A percentile compares a stretch with the other conserved stretches of the same genome.
phyloP scores from a whole-genome alignment of 2,888 invertebrate genomes.

The Frankliniella intonsa region DNA sequence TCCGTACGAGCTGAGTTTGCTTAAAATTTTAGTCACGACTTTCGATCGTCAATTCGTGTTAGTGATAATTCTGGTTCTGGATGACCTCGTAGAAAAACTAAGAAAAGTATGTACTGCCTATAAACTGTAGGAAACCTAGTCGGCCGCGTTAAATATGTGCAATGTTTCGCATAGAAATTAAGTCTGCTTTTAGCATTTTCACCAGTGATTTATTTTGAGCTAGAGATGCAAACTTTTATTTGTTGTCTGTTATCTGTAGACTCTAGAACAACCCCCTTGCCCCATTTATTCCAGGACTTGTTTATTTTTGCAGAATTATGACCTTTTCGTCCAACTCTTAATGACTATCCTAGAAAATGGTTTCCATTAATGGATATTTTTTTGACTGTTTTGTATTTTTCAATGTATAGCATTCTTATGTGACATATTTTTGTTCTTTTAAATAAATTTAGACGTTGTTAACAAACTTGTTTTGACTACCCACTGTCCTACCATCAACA shows the following conservation, averaged over 20 bases:
- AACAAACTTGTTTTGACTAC: neutral
- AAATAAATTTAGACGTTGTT: conserved; percentile 24
- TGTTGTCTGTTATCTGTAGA: conserved; percentile 25
- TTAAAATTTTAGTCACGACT: neutral
- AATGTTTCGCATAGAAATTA: conserved; percentile 6
- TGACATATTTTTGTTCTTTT: conserved; percentile 27
- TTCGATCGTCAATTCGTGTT: neutral
- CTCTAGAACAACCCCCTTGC: neutral
- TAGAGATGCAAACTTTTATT: neutral
- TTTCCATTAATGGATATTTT: conserved; percentile 23
- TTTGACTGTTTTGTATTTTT: conserved; percentile 27
- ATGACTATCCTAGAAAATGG: neutral
- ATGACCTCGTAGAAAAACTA: neutral
- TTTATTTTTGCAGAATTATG: neutral
- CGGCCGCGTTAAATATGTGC: neutral
- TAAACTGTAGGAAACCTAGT: conserved; percentile 7
- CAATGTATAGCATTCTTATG: conserved; percentile 27
- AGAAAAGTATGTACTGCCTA: conserved; percentile 3
- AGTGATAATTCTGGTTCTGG: conserved; percentile 12
- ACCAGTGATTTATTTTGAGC: neutral
- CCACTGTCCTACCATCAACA: no score
- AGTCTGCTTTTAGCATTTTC: conserved; percentile 5
- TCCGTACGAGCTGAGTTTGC: neutral
- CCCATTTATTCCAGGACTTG: conserved; percentile 1
- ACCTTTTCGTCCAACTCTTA: neutral